phyloP scores from a whole-genome alignment of 2,797 vertebrate genomes.

The Phalloptychus januarius region DNA sequence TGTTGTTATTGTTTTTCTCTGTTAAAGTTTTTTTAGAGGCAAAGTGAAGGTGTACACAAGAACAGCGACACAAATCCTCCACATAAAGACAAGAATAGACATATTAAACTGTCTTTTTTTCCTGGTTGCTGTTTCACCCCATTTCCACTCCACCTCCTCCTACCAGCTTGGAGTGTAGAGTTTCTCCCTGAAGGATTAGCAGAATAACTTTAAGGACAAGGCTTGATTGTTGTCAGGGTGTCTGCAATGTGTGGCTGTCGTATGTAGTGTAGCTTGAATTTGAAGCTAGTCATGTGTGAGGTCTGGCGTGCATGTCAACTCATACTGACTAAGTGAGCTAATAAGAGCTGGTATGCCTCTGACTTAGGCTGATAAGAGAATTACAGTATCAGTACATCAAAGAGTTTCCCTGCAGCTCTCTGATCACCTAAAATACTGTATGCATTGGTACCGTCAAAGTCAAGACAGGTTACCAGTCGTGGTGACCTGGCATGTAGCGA shows the following conservation, averaged over 20 bases:
- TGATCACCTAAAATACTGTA: slow-evolving; percentile 23
- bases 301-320: slow-evolving; percentile 37
- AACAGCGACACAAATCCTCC: not conserved
- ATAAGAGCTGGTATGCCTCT: slow-evolving; percentile 31
- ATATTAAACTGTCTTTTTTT: not conserved
- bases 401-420: not conserved
- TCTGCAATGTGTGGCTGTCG: slow-evolving; percentile 45
- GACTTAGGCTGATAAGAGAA: slow-evolving; percentile 53
- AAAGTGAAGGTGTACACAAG: not conserved
- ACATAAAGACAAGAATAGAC: not conserved
- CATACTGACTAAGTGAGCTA: slow-evolving; percentile 33
- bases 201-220: slow-evolving; percentile 33
- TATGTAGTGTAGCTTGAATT: slow-evolving; percentile 36
- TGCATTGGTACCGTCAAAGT: slow-evolving; percentile 13
- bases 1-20: not conserved
- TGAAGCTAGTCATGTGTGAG: slow-evolving; percentile 44
- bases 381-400: slow-evolving; percentile 44
- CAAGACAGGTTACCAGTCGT: too few relatives aligned
- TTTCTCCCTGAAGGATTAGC: slow-evolving; percentile 40
- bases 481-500: not conserved
- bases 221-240: slow-evolving; percentile 37
- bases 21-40: not conserved
- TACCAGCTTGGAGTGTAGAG: slow-evolving; percentile 2
- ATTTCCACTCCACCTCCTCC: slow-evolving; percentile 4
- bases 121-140: not conserved